phyloP scores from a whole-genome alignment of 2,888 invertebrate genomes.

The Epistrophe grossulariae region DNA sequence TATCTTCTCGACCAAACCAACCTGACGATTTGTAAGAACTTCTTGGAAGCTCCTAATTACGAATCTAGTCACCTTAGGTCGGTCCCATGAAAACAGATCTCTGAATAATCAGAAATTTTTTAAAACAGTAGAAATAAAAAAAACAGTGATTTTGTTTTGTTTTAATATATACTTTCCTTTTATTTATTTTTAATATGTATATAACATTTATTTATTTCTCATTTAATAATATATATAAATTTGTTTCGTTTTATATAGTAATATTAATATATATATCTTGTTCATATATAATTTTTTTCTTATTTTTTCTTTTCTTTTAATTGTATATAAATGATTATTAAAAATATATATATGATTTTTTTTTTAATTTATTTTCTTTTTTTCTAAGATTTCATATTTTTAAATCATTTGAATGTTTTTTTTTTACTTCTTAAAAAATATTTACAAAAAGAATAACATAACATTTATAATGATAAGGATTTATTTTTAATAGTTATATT shows the following conservation, averaged over 20 bases:
- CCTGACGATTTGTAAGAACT: too few species aligned
- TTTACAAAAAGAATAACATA: slow-evolving; percentile 75
- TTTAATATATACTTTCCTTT: slow-evolving; percentile 75
- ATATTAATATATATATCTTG: slow-evolving; percentile 75
- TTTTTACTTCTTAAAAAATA: slow-evolving; percentile 63
- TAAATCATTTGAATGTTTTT: slow-evolving; percentile 42
- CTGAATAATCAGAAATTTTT: too few species aligned
- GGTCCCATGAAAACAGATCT: too few species aligned
- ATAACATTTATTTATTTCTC: slow-evolving; percentile 76
- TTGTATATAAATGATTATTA: slow-evolving; percentile 76
- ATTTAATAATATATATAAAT: slow-evolving; percentile 76
- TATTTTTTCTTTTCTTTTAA: slow-evolving; percentile 64
- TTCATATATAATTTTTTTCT: slow-evolving; percentile 74
- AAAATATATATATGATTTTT: slow-evolving; percentile 76
- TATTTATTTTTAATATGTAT: slow-evolving; percentile 76
- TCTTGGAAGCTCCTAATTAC: too few species aligned
- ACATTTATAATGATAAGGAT: slow-evolving; percentile 74
- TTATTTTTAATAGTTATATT: slow-evolving; percentile 38
- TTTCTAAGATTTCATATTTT: slow-evolving; percentile 49
- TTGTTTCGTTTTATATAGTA: slow-evolving; percentile 74
- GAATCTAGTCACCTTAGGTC: too few species aligned
- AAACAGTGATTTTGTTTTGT: slow-evolving; percentile 25
- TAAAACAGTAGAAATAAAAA: background rate
- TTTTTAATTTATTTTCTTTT: slow-evolving; percentile 65
- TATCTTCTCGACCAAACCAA: too few species aligned